Evolutionary conservation across 2,797 vertebrate species (phyloP), one percentile per base, ranked within the genome.

Genomic region (Oryzias dopingdopingensis): DNA sequence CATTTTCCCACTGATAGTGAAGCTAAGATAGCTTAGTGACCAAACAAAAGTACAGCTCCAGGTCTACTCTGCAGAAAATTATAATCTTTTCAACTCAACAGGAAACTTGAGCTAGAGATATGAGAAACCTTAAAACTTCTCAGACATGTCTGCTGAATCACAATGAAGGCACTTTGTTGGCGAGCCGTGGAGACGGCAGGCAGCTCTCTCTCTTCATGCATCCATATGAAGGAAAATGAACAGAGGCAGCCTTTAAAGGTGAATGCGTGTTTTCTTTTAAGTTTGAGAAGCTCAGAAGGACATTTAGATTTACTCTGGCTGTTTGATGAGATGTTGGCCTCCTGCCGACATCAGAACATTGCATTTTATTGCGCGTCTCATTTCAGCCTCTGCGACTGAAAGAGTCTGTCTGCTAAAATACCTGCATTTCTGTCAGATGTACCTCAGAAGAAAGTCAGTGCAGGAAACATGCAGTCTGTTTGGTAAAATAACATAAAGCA

Each of bases 211-310:
- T n/a, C 24, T 58, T 70, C 65, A 50, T 55, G 42, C 67, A 64
- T 69, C 69, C 49, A 10, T 52, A 52, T 41, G 20, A 59, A 76
- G 64, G 2, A 4, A 72, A 71, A 70, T 54, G 55, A 66, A 56
- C 57, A 47, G 46, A 18, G 52, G 44, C 6, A 43, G 1, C 32
- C 14, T 44, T 4, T 23, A 62, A 54, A 59, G 41, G 32, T 14
- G 58, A 51, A 59, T 40, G 44, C 51, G 71, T 58, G 44, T 58
- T 63, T 47, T 42, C 32, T 37, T 12, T 12, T 43, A 44, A 60
- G 18, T 23, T 44, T 66, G 74, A 29, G 32, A 12, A 37, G 32
- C 32, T 72, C 48, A 57, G 49, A 70, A 68, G 53, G 47, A 15
- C 45, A 65, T 76, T 69, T 70, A 54, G 49, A 59, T 63, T 44